Evolutionary conservation across 2,113 vertebrate species (phyloP), one percentile per base, ranked within the genome.

Genomic region (Prietella phreatophila): DNA sequence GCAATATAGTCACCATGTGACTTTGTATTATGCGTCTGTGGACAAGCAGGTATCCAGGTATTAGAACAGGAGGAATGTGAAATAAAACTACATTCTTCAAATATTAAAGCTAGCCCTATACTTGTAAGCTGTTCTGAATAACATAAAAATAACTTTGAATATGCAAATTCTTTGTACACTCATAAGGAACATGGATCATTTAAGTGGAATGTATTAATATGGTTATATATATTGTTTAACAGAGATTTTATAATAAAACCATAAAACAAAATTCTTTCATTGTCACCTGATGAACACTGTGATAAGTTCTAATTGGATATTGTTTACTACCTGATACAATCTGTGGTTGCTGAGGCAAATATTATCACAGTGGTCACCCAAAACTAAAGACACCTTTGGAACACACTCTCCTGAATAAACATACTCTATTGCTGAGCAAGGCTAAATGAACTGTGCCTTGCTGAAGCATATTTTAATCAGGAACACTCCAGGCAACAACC

Each of bases 391-490:
- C 25, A 75, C 36, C 47, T 4, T 73, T 22, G 20, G 20, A 47
- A 22, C 39, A 9, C 9, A 11, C 19, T 42, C 36, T 11, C 10
- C 3, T 25, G 9, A 42, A 75, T 20, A 47, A 25, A 76, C 39
- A 50, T 10, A 11, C 20, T 13, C 33, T 73, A 7, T 39, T 73
- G 30, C 8, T 27, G 4, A 4, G 47, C 39, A 76, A 76, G 10
- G 20, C 42, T 14, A 50, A 76, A 42, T 76, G 42, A 50, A 50
- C 20, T 81, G n/a, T 56, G 27, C 7, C 14, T 80, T 80, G n/a
- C 14, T 55, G 30, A 79, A 79, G 47, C 53, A 58, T 81, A 81
- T 81, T 58, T 81, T 81, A 81, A 81, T 81, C 79, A 36, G n/a
- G 19, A 58, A 78, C 11, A 27, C 71, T 78, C 22, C 75, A 78